Conservation (phyloP, 2,113 vertebrate species). For the Pseudorhombus dupliciocellatus region DNA sequence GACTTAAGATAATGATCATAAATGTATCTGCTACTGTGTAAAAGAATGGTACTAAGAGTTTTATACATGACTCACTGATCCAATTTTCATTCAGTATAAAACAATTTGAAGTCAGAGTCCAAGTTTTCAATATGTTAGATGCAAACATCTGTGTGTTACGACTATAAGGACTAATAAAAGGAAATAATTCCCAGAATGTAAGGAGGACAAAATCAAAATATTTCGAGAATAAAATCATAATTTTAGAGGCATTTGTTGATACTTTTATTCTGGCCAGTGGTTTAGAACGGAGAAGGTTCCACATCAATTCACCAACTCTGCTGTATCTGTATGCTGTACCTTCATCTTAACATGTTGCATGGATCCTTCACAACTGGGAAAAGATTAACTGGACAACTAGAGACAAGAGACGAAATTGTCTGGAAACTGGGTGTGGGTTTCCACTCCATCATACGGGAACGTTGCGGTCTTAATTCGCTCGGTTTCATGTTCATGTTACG, state of each 20-base stretch:
- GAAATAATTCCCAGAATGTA: too few species aligned
- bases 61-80: too few species aligned
- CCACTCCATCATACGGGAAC: background rate
- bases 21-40: constrained; percentile 8
- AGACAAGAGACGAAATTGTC: background rate
- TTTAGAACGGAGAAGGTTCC: background rate
- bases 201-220: too few species aligned
- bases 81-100: background rate
- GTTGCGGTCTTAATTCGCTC: background rate
- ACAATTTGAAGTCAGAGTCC: background rate
- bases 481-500: background rate
- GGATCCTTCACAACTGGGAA: background rate
- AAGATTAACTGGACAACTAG: background rate
- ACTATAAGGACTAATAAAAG: too few species aligned
- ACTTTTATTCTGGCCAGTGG: constrained; percentile 11
- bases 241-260: background rate
- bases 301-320: background rate
- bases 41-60: constrained; percentile 11
- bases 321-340: background rate
- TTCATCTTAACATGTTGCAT: background rate
- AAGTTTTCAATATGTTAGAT: background rate
- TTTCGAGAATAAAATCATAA: too few species aligned
- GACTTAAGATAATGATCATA: constrained; percentile 3
- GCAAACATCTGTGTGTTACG: too few species aligned
- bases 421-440: background rate